phyloP scores from a whole-genome alignment of 2,888 invertebrate genomes.

The Scelioninae gen. 2 region DNA sequence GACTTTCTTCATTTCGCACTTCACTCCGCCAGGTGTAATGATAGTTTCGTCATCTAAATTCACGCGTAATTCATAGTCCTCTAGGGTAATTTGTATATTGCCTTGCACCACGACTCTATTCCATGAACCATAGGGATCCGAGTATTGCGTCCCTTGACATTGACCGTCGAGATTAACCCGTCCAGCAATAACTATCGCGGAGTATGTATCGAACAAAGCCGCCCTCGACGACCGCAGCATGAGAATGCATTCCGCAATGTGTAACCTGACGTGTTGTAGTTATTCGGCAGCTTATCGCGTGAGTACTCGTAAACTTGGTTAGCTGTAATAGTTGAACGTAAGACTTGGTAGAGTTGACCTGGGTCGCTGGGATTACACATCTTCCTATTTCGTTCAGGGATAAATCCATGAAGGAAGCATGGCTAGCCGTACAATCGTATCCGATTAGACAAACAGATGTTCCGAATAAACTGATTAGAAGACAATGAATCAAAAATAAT shows the following conservation, averaged over 20 bases:
- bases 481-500: too few species aligned
- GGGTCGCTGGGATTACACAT: not conserved
- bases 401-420: not conserved
- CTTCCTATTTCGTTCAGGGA: constrained; percentile 6
- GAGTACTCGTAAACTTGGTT: not conserved
- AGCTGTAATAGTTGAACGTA: constrained; percentile 3
- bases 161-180: not conserved
- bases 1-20: not conserved
- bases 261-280: not conserved
- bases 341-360: not conserved
- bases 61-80: not conserved
- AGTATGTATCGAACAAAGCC: not conserved
- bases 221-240: not conserved
- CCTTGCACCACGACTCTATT: constrained; percentile 1
- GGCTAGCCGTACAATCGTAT: not conserved
- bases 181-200: not conserved
- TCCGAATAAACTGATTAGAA: too few species aligned
- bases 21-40: not conserved
- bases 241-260: constrained; percentile 5
- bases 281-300: not conserved
- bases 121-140: not conserved
- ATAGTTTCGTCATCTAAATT: not conserved
- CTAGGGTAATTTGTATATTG: not conserved
- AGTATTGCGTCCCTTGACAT: not conserved
- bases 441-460: too few species aligned